Percentiles rank a stretch among this genome's conserved stretches.
Evolutionary conservation across 2,888 invertebrate species (phyloP).

Genomic region (Hirtodrosophila cameraria): DNA sequence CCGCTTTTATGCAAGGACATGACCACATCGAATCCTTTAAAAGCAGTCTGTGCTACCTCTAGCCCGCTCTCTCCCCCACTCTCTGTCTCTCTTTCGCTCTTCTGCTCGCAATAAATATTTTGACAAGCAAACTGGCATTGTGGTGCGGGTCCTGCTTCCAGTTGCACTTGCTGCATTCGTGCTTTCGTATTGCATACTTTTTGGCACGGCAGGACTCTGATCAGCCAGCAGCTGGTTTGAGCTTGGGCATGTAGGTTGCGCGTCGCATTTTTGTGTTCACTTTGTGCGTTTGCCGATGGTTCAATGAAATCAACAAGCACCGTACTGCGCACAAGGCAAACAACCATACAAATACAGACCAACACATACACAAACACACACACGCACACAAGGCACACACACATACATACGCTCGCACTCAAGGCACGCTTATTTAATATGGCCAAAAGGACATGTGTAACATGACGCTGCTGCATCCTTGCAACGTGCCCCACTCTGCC

Average conservation of each 20-base stretch:
- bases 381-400: neutral
- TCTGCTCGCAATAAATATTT: slow-evolving; percentile 54
- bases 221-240: slow-evolving; percentile 15
- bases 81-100: neutral
- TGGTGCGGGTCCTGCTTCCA: slow-evolving; percentile 17
- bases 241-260: neutral
- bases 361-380: neutral
- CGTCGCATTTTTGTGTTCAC: slow-evolving; percentile 46
- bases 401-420: neutral
- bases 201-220: slow-evolving; percentile 40
- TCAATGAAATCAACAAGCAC: slow-evolving; percentile 69
- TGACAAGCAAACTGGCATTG: slow-evolving; percentile 30
- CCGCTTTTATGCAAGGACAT: slow-evolving; percentile 58
- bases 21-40: slow-evolving; percentile 70
- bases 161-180: slow-evolving; percentile 36
- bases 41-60: slow-evolving; percentile 42
- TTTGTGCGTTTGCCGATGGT: slow-evolving; percentile 66
- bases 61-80: neutral
- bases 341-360: slow-evolving; percentile 10
- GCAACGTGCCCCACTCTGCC: neutral
- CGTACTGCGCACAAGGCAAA: slow-evolving; percentile 25
- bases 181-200: slow-evolving; percentile 63
- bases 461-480: neutral
- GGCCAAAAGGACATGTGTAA: slow-evolving; percentile 42
- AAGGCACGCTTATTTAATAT: slow-evolving; percentile 14